Conservation (phyloP, 2,797 vertebrate species). For the Danio albolineatus region DNA sequence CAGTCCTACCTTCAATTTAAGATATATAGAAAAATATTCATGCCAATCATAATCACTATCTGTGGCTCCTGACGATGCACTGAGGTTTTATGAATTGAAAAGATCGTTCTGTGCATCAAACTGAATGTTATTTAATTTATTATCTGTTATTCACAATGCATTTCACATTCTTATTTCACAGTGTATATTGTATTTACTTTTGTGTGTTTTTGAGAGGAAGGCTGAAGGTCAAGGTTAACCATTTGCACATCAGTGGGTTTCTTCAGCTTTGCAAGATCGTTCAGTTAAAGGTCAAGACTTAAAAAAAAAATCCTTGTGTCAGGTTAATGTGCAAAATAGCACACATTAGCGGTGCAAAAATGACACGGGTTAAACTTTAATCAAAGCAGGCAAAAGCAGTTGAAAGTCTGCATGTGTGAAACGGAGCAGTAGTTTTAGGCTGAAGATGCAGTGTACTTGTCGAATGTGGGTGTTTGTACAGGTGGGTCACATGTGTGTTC, state of each 20-base stretch:
- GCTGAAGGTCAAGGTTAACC: background rate
- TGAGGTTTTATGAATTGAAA: too few species aligned
- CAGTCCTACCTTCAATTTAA: too few species aligned
- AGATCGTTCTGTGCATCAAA: too few species aligned
- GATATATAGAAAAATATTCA: too few species aligned
- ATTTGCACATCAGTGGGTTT: background rate
- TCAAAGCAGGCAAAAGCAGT: background rate
- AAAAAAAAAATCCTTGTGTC: background rate
- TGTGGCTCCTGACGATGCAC: too few species aligned
- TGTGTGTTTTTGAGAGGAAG: background rate
- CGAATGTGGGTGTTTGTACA: conserved; percentile 42
- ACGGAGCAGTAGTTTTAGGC: background rate
- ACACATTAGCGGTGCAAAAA: background rate
- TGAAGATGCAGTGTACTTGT: conserved; percentile 12
- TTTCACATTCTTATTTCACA: too few species aligned
- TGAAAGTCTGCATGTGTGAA: background rate
- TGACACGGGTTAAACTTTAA: conserved; percentile 13
- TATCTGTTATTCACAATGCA: too few species aligned
- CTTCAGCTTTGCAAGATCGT: background rate
- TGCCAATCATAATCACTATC: too few species aligned
- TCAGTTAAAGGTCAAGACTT: conserved; percentile 14
- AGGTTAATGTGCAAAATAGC: conserved; percentile 21
- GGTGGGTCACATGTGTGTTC: conserved; percentile 31
- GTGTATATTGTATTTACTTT: too few species aligned
- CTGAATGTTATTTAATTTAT: too few species aligned